Evolutionary conservation across 2,797 vertebrate genomes (phyloP).

Genomic region (Florisuga fusca): DNA sequence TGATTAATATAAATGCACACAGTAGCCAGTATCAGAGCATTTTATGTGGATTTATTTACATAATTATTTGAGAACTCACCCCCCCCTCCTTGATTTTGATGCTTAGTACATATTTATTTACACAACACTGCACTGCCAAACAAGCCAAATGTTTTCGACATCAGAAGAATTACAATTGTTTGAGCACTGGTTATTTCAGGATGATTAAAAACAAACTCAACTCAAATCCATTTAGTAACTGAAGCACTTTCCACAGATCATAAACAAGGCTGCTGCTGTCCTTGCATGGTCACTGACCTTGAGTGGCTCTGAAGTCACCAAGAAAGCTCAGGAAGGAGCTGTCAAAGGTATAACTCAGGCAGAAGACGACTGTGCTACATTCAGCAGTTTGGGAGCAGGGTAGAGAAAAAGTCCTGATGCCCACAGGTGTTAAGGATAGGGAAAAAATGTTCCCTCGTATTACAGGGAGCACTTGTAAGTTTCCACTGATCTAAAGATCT

Average conservation of each 20-base stretch:
- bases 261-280: constrained; percentile 50
- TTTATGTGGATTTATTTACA: constrained; percentile 68
- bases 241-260: constrained; percentile 21
- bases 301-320: constrained; percentile 17
- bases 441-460: background rate
- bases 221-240: constrained; percentile 46
- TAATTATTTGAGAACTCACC: constrained; percentile 68
- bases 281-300: constrained; percentile 35
- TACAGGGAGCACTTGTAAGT: background rate
- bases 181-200: constrained; percentile 47
- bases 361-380: rapidly evolving
- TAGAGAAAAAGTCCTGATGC: background rate
- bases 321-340: background rate
- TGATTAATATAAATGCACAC: constrained; percentile 68
- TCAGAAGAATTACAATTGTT: constrained; percentile 54
- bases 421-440: background rate
- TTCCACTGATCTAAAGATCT: background rate
- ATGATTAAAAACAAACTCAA: constrained; percentile 48
- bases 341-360: background rate
- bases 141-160: constrained; percentile 65
- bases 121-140: constrained; percentile 42
- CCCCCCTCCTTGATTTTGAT: constrained; percentile 52
- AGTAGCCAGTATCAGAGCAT: constrained; percentile 49
- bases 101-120: constrained; percentile 66
- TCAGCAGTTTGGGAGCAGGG: background rate